phyloP scores from a whole-genome alignment of 1,140 invertebrate species.

The Aricia agestis region DNA sequence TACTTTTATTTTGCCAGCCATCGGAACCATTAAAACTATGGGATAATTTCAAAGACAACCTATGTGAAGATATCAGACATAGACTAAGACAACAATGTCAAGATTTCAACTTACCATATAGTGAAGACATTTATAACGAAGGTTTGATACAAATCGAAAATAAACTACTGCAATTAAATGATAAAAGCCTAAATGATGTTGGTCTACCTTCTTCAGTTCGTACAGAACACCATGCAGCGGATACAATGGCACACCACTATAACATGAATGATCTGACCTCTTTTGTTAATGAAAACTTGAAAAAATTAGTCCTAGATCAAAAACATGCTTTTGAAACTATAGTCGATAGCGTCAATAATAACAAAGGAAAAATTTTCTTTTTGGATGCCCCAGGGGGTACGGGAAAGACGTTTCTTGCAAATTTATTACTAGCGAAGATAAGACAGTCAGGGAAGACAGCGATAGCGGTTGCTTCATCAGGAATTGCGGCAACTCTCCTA shows the following conservation, averaged over 20 bases:
- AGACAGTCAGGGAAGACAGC: conserved; percentile 47
- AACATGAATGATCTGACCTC: conserved; percentile 17
- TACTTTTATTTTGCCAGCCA: background rate
- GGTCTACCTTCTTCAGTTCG: background rate
- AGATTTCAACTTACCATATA: background rate
- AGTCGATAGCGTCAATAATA: conserved; percentile 31
- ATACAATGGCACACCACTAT: background rate
- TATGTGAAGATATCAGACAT: background rate
- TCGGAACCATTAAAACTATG: background rate
- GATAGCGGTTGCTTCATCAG: conserved; percentile 74
- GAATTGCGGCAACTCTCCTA: conserved; percentile 76
- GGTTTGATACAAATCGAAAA: conserved; percentile 24
- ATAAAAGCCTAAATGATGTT: background rate
- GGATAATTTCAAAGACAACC: background rate
- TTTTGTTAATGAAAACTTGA: conserved; percentile 19
- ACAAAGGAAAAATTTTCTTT: conserved; percentile 33
- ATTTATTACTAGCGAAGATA: conserved; percentile 48
- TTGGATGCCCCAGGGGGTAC: conserved; percentile 65
- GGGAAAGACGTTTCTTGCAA: conserved; percentile 65
- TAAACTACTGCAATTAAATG: conserved; percentile 22
- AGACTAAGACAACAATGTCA: background rate
- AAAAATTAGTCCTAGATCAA: conserved; percentile 25
- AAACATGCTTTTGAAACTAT: conserved; percentile 23
- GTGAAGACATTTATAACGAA: conserved; percentile 24
- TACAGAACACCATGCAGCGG: background rate